Conservation (phyloP, 2,113 vertebrate genomes). For the Acrocephalus kingi region DNA sequence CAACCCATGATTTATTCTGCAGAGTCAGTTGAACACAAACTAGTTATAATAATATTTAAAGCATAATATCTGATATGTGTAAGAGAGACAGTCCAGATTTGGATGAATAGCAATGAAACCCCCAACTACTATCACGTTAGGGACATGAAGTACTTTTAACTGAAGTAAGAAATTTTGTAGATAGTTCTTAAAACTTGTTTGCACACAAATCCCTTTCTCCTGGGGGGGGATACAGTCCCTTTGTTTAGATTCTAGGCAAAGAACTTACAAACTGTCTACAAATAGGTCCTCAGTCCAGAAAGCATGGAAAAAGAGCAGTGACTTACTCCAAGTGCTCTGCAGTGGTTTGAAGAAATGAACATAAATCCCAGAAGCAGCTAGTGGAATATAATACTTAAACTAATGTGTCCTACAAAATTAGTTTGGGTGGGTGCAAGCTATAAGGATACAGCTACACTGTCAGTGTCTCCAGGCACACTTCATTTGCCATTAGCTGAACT, state of each 20-base stretch:
- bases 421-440: background rate
- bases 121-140: background rate
- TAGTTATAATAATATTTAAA: slow-evolving; percentile 19
- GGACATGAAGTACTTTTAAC: background rate
- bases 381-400: background rate
- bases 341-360: background rate
- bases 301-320: background rate
- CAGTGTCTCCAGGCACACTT: background rate
- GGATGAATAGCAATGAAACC: background rate
- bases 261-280: background rate
- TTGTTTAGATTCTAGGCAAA: background rate
- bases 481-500: background rate
- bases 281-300: background rate
- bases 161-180: background rate
- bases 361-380: background rate
- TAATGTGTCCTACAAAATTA: background rate
- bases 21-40: background rate
- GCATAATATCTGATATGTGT: background rate
- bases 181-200: background rate
- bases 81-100: background rate
- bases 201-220: background rate
- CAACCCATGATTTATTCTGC: slow-evolving; percentile 4
- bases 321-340: background rate
- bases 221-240: background rate
- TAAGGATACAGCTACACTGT: background rate